Percentiles rank a stretch among this genome's conserved stretches.
These are phyloP conservation scores for Heterocephalus glaber DNA, from an alignment of 2,113 vertebrate species.

Conservation along the genomic window DNA sequence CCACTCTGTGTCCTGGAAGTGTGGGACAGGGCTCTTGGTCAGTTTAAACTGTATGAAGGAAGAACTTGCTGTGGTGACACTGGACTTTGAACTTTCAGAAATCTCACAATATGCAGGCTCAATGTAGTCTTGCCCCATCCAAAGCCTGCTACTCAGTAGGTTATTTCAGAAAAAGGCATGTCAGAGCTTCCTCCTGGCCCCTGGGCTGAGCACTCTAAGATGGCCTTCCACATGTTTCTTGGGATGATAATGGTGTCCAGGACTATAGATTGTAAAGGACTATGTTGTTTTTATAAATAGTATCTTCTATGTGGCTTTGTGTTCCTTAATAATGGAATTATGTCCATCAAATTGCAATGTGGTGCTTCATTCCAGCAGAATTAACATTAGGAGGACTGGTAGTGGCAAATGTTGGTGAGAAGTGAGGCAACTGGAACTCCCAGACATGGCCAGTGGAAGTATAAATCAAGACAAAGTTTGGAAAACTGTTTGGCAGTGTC, in stretches of 20 bases:
- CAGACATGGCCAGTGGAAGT: background rate
- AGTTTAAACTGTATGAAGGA: background rate
- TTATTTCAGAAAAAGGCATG: background rate
- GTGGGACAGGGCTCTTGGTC: background rate
- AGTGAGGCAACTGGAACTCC: background rate
- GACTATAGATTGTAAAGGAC: background rate
- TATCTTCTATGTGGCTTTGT: slow-evolving; percentile 32
- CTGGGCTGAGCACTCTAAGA: background rate
- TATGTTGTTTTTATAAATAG: slow-evolving; percentile 39
- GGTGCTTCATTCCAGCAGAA: background rate
- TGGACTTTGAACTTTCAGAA: slow-evolving; percentile 8
- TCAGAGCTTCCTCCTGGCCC: background rate
- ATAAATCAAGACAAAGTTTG: background rate
- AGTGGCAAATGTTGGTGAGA: background rate
- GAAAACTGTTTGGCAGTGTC: background rate
- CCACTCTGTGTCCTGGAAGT: slow-evolving; percentile 27
- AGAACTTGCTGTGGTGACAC: background rate
- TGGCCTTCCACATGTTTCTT: background rate
- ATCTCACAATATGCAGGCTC: slow-evolving; percentile 17
- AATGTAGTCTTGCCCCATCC: background rate
- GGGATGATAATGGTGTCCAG: too few species aligned
- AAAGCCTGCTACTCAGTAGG: background rate
- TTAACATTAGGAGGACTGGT: background rate
- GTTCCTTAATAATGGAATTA: background rate
- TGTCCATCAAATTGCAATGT: slow-evolving; percentile 64